A percentile compares a stretch with the other conserved stretches of the same genome.
These are phyloP conservation scores for Hypothenemus hampei DNA, from an alignment of 1,140 invertebrate species.

Conservation along the genomic window DNA sequence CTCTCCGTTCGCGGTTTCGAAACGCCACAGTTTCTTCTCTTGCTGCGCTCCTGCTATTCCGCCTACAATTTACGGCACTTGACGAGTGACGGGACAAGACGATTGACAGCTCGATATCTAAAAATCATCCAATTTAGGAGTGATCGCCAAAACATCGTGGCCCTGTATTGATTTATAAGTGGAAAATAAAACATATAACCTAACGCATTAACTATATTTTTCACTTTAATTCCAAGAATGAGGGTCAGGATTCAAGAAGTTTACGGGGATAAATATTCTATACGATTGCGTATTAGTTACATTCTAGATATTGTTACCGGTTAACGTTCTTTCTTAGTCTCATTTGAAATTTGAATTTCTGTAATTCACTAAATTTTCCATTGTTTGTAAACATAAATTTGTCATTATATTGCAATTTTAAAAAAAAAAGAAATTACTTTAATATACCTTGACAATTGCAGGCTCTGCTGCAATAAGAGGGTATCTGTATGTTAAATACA, in stretches of 20 bases:
- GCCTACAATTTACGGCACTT: conserved; percentile 13
- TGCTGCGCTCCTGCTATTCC: conserved; percentile 12
- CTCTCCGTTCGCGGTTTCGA: too few relatives aligned
- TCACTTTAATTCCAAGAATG: conserved; percentile 10
- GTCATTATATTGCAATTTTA: too few relatives aligned
- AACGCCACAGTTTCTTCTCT: neutral
- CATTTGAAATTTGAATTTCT: too few relatives aligned
- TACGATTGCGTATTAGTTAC: too few relatives aligned
- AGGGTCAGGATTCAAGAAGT: conserved; percentile 9
- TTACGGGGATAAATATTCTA: neutral
- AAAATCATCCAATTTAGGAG: neutral
- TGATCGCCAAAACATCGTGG: neutral
- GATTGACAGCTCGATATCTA: conserved; percentile 10
- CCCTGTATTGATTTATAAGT: conserved; percentile 2
- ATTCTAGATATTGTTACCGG: too few relatives aligned
- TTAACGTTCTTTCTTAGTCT: too few relatives aligned
- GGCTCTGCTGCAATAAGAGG: too few relatives aligned
- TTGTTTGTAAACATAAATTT: too few relatives aligned
- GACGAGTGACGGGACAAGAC: conserved; percentile 7
- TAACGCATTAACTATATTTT: neutral
- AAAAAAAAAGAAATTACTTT: too few relatives aligned
- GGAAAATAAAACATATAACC: neutral
- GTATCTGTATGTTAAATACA: too few relatives aligned
- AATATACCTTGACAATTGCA: too few relatives aligned
- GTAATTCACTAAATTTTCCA: too few relatives aligned